Base-by-base conservation (phyloP, 1,140 invertebrate genomes). In the Schlechtendalia chinensis region DNA sequence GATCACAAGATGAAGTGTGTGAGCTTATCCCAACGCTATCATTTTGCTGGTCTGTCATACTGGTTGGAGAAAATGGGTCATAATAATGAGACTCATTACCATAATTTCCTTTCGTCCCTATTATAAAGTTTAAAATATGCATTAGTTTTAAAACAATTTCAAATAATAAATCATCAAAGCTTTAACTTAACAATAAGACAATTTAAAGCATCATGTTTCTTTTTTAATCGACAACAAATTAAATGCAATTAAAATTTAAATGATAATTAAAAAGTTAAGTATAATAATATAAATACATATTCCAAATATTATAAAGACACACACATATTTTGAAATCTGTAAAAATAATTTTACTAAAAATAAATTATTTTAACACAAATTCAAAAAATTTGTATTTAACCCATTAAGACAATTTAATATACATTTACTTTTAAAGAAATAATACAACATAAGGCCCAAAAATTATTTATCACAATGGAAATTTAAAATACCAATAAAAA, bases 1-100 rank as follows among this genome's bases (percentile, higher is more conserved):
- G 63, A 32, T 81, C 81, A 81, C 61, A 74, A 22, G 81, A 75
- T 14, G 72, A 81, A 56, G 22, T n/a, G 45, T 79, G 75, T 14
- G 75, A 79, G 27, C 75, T 79, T 14, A 79, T n/a, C 39, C 19
- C 32, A 61, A 61, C 39, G 27, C 74, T 79, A 19, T 63, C 58
- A 14, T 61, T 61, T 61, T 22, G 75, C 22, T 79, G 75, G 50
- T 79, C 75, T 19, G 4, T n/a, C 24, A 79, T 47, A 61, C 32
- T n/a, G 3, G 58, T 63, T 0, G 75, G 75, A 63, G 75, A 79
- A 79, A 61, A 79, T 61, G 75, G 75, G 22, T 75, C 72, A 59
- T 77, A 77, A 29, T 79, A 79, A 61, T 59, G 75, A 79, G 75
- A 27, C 17, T 79, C 75, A 6, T 79, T 79, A n/a, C 58, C 39